Percentiles rank a stretch among this genome's conserved stretches.
Conservation (phyloP, 2,888 invertebrate genomes). For the Rapana venosa region DNA sequence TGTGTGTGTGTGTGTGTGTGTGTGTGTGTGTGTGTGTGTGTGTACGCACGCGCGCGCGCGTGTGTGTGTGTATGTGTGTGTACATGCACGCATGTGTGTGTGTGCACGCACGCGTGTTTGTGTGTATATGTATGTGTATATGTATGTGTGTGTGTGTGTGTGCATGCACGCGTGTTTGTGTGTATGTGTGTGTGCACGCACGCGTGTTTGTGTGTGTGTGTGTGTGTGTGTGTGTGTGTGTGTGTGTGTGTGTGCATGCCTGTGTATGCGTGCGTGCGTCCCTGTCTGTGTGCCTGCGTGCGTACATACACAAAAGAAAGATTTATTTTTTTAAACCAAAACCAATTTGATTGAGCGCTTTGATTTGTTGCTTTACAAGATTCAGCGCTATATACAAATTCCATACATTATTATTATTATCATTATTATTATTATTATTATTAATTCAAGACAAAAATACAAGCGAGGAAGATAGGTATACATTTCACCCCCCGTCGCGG, state of each 20-base stretch:
- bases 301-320: not conserved
- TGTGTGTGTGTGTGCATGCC: not conserved
- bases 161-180: not conserved
- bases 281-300: not conserved
- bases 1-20: constrained; percentile 1
- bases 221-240: not conserved
- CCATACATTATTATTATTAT: no score
- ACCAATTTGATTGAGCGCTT: no score
- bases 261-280: not conserved
- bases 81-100: not conserved
- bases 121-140: not conserved
- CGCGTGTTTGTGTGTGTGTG: not conserved
- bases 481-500: not conserved
- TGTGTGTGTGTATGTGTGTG: not conserved
- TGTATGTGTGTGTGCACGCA: not conserved
- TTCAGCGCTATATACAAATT: no score
- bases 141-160: not conserved
- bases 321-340: no score
- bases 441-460: no score
- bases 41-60: not conserved
- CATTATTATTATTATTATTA: no score
- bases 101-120: not conserved
- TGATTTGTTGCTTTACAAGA: no score
- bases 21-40: not conserved
- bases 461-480: no score